Conservation (phyloP, 2,113 vertebrate species). For the Serinus canaria region DNA sequence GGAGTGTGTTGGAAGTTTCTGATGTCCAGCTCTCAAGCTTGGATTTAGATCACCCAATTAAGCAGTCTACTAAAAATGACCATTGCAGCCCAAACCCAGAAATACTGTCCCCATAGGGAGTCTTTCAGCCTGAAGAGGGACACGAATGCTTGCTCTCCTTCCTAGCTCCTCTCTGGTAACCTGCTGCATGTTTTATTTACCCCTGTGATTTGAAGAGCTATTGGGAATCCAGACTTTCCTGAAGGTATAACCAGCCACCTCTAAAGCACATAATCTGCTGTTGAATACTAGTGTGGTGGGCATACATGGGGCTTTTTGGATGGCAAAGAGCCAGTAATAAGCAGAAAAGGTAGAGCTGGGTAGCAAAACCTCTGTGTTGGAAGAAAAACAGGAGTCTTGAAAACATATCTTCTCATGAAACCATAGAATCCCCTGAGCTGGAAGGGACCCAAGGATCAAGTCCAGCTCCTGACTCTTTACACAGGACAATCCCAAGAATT, state of each 20-base stretch:
- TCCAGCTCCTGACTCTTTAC: background rate
- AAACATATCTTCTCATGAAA: background rate
- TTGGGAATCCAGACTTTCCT: background rate
- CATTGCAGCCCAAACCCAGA: background rate
- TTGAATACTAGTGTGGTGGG: background rate
- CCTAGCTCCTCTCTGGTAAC: background rate
- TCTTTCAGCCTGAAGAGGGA: background rate
- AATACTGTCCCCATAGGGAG: background rate
- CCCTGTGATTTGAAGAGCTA: background rate
- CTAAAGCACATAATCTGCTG: background rate
- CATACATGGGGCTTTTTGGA: background rate
- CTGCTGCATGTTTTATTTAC: accelerated
- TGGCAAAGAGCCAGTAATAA: background rate
- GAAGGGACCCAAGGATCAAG: background rate
- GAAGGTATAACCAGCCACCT: background rate
- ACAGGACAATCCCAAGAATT: background rate
- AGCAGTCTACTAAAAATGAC: background rate
- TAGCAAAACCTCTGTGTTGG: background rate
- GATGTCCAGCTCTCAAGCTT: background rate
- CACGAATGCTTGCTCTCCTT: background rate
- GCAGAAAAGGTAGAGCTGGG: background rate
- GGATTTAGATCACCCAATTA: background rate
- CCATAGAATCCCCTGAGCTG: background rate
- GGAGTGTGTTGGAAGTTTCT: background rate
- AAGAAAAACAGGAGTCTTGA: background rate